Evolutionary conservation across 2,797 vertebrate species (phyloP), one percentile per base, ranked within the genome.

Genomic region (Channallabes apus): DNA sequence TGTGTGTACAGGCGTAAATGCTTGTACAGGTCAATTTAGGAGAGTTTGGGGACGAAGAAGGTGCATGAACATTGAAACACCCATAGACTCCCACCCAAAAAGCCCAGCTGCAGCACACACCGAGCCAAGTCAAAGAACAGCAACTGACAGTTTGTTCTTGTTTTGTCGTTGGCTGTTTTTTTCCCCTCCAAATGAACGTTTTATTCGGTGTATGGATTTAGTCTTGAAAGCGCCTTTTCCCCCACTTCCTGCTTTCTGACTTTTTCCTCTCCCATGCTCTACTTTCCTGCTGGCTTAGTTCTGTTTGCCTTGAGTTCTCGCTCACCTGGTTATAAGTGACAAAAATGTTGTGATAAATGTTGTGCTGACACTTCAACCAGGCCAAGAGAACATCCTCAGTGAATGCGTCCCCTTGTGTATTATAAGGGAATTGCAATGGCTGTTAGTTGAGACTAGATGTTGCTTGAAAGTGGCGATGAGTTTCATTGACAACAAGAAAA

Each of bases 21-120:
- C 41, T 29, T 29, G 72, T 85, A 73, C 35, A 17, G 29, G 78
- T 75, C 41, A 38, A 65, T 85, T 75, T 75, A 81, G 18, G 51
- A 56, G 51, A 22, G n/a, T 64, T 54, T 65, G 14, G 58, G 69
- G 22, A 38, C 61, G 59, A 41, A 8, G 18, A 35, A 80, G 17
- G 32, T 76, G 29, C 46, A 65, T 68, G 7, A 29, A 80, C 61
- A 22, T 62, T 75, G 22, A 85, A 80, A 51, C 84, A 51, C 67
- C 4, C 67, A 54, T 59, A 69, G 51, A 51, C 56, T 41, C 18
- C 61, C 71, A 58, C 61, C 69, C 61, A 59, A 17, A 85, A 65
- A 65, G 59, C 24, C 84, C 59, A 81, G 54, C 61, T 80, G 68
- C 68, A 56, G 51, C 71, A 46, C 75, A 51, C 32, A 51, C 65